Percentiles rank a stretch among this genome's conserved stretches.
These are phyloP conservation scores for Emys orbicularis DNA, from an alignment of 2,797 vertebrate species.

Conservation along the genomic window DNA sequence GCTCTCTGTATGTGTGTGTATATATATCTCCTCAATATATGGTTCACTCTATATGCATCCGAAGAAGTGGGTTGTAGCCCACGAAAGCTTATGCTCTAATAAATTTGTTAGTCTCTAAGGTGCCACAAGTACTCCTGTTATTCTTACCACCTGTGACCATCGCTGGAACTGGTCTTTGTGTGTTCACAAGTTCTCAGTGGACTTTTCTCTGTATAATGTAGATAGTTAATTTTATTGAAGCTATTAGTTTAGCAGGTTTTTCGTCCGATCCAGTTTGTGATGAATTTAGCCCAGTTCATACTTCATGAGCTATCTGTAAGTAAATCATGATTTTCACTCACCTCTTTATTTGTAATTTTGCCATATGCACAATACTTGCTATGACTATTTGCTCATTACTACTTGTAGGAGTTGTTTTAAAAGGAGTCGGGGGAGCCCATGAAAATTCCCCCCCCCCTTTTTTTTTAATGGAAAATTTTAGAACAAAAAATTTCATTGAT, in stretches of 20 bases:
- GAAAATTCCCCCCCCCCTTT: background rate
- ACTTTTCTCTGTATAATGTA: background rate
- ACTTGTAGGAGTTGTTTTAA: background rate
- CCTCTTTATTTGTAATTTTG: background rate
- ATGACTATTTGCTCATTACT: accelerated
- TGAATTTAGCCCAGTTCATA: background rate
- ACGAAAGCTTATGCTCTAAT: no score
- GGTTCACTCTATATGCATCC: no score
- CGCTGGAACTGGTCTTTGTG: background rate
- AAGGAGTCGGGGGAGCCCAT: no score
- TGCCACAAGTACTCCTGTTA: no score
- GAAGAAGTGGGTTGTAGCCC: no score
- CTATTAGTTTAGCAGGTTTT: background rate
- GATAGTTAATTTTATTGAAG: background rate
- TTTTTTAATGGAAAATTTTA: background rate
- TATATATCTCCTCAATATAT: no score
- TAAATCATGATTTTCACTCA: background rate
- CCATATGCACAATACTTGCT: background rate
- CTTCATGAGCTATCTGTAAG: background rate
- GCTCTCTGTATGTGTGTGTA: no score
- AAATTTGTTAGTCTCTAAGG: no score
- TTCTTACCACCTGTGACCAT: background rate
- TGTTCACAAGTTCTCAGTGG: background rate
- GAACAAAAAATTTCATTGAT: no score
- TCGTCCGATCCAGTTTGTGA: background rate